Evolutionary conservation across 2,888 invertebrate genomes (phyloP), one percentile per base, ranked within the genome.

Genomic region (Macrophya annulata): DNA sequence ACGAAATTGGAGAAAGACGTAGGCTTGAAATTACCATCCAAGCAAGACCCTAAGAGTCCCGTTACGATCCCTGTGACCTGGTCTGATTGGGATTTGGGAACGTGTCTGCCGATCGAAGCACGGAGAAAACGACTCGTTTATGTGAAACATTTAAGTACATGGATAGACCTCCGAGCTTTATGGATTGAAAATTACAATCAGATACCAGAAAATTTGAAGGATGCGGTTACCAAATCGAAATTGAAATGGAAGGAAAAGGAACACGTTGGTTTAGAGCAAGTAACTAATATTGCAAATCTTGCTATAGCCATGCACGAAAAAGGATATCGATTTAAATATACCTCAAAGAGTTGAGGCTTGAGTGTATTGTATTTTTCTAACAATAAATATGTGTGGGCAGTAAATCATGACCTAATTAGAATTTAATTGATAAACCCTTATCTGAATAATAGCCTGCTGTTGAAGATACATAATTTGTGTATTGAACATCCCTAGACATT

Each of bases 41-140:
- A 85, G 40, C 85, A 86, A 85, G 77, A 85, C 48, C 74, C 84
- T 4, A 85, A 85, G 4, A 88, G 91, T 84, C 94, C 94, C 85
- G 94, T 93, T 88, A 94, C 94, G 88, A 94, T 94, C 6, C 94
- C 94, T 88, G 94, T 95, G 72, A 96, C 96, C 48, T 96, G 96
- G 96, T 94, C 94, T 86, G 95, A 96, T 91, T 96, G 96, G 96
- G 96, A 96, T 92, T 94, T 96, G 79, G 94, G 94, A 9, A 94
- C 94, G 37, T 96, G 95, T 88, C 91, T 96, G 45, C 93, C 94
- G 79, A 94, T 95, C 88, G 96, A 96, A 90, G 95, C 95, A 88
- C 93, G 91, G 71, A 93, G 96, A n/a, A 96, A 96, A 91, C 93
- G 94, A 55, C 92, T 96, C 84, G 91, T 92, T 76, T 95, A 94